These are phyloP conservation scores for Drosophila bunnanda DNA, from an alignment of 2,888 invertebrate genomes.

Conservation along the genomic window DNA sequence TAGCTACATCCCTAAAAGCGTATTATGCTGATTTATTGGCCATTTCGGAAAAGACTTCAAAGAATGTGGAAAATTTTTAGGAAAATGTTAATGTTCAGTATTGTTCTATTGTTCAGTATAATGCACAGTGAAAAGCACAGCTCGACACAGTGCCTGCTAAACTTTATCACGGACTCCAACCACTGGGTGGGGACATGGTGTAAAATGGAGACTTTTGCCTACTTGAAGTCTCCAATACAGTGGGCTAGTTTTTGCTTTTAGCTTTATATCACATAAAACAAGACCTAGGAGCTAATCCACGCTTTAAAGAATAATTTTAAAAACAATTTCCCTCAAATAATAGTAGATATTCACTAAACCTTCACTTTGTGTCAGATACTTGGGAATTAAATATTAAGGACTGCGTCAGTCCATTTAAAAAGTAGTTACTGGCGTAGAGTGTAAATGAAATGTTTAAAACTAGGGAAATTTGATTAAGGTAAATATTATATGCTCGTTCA, in stretches of 20 bases:
- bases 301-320: neutral
- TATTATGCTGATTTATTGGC: constrained; percentile 21
- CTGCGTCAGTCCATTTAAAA: neutral
- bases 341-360: too few relatives aligned
- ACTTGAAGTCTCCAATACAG: neutral
- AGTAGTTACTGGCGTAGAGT: neutral
- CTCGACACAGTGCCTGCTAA: constrained; percentile 3
- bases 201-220: neutral
- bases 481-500: neutral
- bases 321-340: too few relatives aligned
- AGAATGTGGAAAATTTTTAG: constrained; percentile 20
- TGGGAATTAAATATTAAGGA: constrained; percentile 14
- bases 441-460: neutral
- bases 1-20: neutral
- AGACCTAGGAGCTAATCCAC: neutral
- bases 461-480: neutral
- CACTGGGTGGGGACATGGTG: neutral
- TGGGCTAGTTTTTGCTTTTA: neutral
- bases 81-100: neutral
- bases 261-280: neutral
- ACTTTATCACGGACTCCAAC: constrained; percentile 28
- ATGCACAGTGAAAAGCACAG: too few relatives aligned
- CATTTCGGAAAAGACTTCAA: constrained; percentile 16
- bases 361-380: neutral
- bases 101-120: too few relatives aligned